phyloP scores from a whole-genome alignment of 2,113 vertebrate genomes.

The Cyanoderma ruficeps region DNA sequence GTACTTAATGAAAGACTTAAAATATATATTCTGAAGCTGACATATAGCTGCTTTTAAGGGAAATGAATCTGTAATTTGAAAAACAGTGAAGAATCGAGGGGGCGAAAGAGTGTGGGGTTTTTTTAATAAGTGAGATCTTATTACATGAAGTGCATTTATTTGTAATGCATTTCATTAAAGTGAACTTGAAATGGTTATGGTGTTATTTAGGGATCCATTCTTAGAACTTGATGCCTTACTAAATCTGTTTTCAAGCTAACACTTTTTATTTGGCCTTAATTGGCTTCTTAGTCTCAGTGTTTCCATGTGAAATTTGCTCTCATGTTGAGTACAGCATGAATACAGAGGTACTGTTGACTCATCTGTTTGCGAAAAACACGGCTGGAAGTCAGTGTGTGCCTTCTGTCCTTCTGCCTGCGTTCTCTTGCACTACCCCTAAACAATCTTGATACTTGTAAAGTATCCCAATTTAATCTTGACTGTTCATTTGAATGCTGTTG shows the following conservation, averaged over 20 bases:
- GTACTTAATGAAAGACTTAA: background rate
- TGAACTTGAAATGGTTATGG: background rate
- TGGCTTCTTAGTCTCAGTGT: constrained; percentile 11
- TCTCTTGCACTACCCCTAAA: background rate
- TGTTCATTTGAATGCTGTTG: background rate
- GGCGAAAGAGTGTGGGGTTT: background rate
- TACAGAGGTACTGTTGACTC: background rate
- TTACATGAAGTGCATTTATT: background rate
- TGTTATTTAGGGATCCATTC: background rate
- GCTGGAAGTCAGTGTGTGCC: background rate
- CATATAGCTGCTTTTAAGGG: background rate
- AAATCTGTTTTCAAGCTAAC: constrained; percentile 60
- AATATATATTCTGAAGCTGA: background rate
- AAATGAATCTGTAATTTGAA: background rate
- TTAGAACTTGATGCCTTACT: constrained; percentile 43
- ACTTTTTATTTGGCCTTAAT: constrained; percentile 12
- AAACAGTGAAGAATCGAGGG: background rate
- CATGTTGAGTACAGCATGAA: background rate
- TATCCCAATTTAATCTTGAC: background rate
- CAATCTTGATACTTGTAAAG: background rate
- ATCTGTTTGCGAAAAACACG: background rate
- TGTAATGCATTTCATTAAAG: background rate
- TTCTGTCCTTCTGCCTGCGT: background rate
- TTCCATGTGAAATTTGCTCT: background rate
- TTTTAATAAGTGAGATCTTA: background rate